These are phyloP conservation scores for Pseudopleuronectes americanus DNA, from an alignment of 2,797 vertebrate species.

Conservation along the genomic window DNA sequence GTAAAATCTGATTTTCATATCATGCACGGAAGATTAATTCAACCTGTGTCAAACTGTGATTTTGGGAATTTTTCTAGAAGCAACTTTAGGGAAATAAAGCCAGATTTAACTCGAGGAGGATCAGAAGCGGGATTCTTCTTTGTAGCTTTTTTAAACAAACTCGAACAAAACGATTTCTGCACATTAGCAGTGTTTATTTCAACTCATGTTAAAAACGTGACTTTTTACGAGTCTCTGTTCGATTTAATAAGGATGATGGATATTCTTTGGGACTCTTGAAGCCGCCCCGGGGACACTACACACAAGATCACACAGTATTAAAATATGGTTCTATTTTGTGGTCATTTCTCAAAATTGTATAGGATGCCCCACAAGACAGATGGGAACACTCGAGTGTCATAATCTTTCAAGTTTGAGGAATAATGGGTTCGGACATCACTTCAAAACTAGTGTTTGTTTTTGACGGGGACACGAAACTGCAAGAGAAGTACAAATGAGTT, in stretches of 20 bases:
- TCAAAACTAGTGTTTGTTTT: background rate
- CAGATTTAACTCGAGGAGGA: constrained; percentile 4
- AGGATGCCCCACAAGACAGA: constrained; percentile 2
- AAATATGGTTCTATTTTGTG: constrained; percentile 21
- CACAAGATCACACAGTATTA: constrained; percentile 11
- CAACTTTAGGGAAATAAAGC: background rate
- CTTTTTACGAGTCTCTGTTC: constrained; percentile 2
- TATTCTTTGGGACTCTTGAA: constrained; percentile 2
- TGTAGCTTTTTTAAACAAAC: constrained; percentile 10
- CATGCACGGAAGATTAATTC: background rate
- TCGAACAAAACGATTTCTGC: background rate
- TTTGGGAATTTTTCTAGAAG: background rate
- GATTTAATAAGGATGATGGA: constrained; percentile 1
- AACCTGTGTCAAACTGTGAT: constrained; percentile 5
- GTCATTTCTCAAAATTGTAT: constrained; percentile 10
- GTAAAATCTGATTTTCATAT: background rate
- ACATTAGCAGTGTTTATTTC: background rate
- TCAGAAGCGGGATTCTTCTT: background rate
- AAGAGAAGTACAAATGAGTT: background rate
- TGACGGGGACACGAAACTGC: background rate
- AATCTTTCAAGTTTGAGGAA: background rate
- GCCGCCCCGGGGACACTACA: background rate
- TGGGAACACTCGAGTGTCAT: constrained; percentile 1
- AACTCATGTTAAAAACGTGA: background rate
- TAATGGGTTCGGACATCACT: background rate